These are phyloP conservation scores for Hydra vulgaris DNA, from an alignment of 30 jellyfish, hydroid and myxozoan species.

Conservation along the genomic window DNA sequence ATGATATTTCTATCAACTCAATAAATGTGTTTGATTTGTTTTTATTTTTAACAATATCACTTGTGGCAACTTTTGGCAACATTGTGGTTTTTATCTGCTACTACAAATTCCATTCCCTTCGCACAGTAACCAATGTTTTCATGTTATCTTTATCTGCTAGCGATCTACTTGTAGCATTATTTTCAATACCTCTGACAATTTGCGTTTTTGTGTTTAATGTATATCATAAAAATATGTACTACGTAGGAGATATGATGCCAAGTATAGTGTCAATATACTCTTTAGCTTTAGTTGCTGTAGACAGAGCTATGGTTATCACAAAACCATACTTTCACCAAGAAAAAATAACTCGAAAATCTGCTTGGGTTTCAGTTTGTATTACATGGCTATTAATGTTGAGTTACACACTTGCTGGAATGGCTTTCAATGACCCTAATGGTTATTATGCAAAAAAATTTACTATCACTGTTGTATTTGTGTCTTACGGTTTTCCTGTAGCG, in stretches of 20 bases:
- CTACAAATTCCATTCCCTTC: slow-evolving; percentile 40
- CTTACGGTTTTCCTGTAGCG: slow-evolving; percentile 48
- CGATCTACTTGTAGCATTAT: slow-evolving; percentile 54
- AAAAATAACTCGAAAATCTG: slow-evolving; percentile 23
- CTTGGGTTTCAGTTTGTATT: slow-evolving; percentile 28
- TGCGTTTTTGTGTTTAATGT: slow-evolving; percentile 43
- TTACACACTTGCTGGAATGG: background rate
- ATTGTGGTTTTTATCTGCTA: slow-evolving; percentile 54
- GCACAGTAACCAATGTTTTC: slow-evolving; percentile 55
- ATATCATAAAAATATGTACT: slow-evolving; percentile 14
- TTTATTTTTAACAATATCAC: slow-evolving; percentile 29
- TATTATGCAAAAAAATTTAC: background rate
- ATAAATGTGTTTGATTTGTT: background rate
- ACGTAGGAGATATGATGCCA: slow-evolving; percentile 48
- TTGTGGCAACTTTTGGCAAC: slow-evolving; percentile 51
- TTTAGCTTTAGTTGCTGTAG: slow-evolving; percentile 65
- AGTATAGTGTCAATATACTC: slow-evolving; percentile 48
- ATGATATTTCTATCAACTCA: background rate
- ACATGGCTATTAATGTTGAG: slow-evolving; percentile 29
- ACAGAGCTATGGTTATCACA: slow-evolving; percentile 59
- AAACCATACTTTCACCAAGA: slow-evolving; percentile 72
- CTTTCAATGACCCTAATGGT: background rate
- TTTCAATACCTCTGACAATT: slow-evolving; percentile 56
- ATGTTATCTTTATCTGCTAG: slow-evolving; percentile 51
- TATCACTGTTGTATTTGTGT: slow-evolving; percentile 28